Conservation (phyloP, 2,888 invertebrate species). For the Lasius fuliginosus region DNA sequence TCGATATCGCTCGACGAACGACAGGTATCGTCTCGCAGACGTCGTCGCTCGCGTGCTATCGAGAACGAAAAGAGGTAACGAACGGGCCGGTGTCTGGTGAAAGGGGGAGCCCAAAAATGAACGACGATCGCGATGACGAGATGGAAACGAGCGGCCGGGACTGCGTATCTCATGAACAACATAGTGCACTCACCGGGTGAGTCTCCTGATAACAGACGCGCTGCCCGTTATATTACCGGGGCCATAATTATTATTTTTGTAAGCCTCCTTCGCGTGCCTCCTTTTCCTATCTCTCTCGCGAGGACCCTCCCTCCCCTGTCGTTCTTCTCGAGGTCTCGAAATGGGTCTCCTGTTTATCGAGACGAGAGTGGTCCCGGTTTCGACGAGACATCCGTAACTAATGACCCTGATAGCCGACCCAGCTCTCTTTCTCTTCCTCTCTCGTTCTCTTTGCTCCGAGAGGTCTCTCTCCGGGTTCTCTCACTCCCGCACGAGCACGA, state of each 20-base stretch:
- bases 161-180: constrained; percentile 82
- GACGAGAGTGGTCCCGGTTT: constrained; percentile 84
- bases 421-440: constrained; percentile 68
- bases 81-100: background rate
- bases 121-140: constrained; percentile 69
- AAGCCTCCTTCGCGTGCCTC: constrained; percentile 66
- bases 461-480: constrained; percentile 30
- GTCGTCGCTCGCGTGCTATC: constrained; percentile 39
- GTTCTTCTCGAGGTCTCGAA: constrained; percentile 45
- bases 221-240: constrained; percentile 83
- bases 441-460: constrained; percentile 33
- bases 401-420: constrained; percentile 84
- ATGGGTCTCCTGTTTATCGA: constrained; percentile 82
- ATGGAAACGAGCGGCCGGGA: constrained; percentile 53
- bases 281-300: constrained; percentile 68
- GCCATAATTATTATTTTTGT: constrained; percentile 84
- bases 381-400: constrained; percentile 85
- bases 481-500: constrained; percentile 65
- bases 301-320: constrained; percentile 61
- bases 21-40: constrained; percentile 27
- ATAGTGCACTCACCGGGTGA: constrained; percentile 83
- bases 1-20: constrained; percentile 19
- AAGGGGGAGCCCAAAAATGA: constrained; percentile 48
- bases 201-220: constrained; percentile 80
- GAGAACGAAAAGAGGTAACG: background rate